These are phyloP conservation scores for Carollia perspicillata DNA, from an alignment of 2,113 vertebrate genomes.

Conservation along the genomic window DNA sequence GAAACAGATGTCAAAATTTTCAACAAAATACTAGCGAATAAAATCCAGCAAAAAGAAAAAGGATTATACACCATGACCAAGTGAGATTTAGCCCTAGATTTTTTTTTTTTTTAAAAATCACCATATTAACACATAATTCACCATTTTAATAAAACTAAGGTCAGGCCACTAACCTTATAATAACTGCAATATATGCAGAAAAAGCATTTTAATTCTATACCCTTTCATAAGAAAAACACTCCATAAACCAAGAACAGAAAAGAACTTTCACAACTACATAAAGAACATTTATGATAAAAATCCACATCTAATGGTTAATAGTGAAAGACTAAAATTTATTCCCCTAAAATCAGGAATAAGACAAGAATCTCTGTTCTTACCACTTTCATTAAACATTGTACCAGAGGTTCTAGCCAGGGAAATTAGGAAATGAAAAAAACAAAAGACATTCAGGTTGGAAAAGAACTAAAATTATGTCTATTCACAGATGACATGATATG, in stretches of 20 bases:
- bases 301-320: not conserved
- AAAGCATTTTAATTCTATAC: not conserved
- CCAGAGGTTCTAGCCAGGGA: not conserved
- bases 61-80: not conserved
- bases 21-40: not conserved
- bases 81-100: not conserved
- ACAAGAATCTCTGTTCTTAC: not conserved
- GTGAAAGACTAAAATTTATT: not conserved
- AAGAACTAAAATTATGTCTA: not conserved
- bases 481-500: not conserved
- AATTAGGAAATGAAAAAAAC: not conserved
- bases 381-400: not conserved
- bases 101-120: not conserved
- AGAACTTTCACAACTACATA: not conserved
- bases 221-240: not conserved
- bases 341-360: not conserved
- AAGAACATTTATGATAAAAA: not conserved
- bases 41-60: not conserved
- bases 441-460: not conserved
- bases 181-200: not conserved
- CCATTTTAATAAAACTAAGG: not conserved
- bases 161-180: not conserved
- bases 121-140: not conserved
- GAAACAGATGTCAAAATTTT: not conserved
- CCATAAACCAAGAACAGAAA: not conserved